A percentile compares a stretch with the other conserved stretches of the same genome.
These are phyloP conservation scores for Coccyzus lansbergi DNA, from an alignment of 2,797 vertebrate genomes.

Conservation along the genomic window DNA sequence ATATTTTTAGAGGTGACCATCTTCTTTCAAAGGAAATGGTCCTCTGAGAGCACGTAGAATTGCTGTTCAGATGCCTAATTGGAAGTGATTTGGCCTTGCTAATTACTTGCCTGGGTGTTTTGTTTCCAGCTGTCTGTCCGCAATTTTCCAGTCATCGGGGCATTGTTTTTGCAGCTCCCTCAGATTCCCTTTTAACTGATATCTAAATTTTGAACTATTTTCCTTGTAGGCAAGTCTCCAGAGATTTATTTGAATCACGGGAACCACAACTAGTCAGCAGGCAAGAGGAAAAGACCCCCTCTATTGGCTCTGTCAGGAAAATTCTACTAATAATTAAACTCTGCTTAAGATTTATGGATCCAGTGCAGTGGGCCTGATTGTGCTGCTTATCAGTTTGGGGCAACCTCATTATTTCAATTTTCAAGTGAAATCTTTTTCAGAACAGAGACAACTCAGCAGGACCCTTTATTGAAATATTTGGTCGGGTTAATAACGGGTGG, in stretches of 20 bases:
- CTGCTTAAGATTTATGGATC: background rate
- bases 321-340: constrained; percentile 13
- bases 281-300: background rate
- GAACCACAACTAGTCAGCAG: constrained; percentile 23
- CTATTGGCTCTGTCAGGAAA: constrained; percentile 8
- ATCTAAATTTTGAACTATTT: background rate
- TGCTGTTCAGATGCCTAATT: background rate
- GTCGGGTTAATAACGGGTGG: constrained; percentile 74
- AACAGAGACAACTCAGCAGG: constrained; percentile 58
- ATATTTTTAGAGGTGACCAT: background rate
- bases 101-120: constrained; percentile 11
- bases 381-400: constrained; percentile 44
- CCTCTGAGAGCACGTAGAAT: background rate
- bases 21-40: background rate
- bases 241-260: constrained; percentile 1
- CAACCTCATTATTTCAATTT: constrained; percentile 74
- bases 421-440: constrained; percentile 46
- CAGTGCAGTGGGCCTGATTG: background rate
- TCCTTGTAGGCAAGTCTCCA: constrained; percentile 20
- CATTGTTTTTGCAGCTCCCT: background rate
- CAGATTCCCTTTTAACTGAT: background rate
- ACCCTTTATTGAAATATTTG: constrained; percentile 65
- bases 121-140: background rate
- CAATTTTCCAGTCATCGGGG: rapidly evolving
- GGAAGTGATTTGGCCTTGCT: background rate